Base-by-base conservation (phyloP, 2,888 invertebrate genomes). In the Platycheirus albimanus region DNA sequence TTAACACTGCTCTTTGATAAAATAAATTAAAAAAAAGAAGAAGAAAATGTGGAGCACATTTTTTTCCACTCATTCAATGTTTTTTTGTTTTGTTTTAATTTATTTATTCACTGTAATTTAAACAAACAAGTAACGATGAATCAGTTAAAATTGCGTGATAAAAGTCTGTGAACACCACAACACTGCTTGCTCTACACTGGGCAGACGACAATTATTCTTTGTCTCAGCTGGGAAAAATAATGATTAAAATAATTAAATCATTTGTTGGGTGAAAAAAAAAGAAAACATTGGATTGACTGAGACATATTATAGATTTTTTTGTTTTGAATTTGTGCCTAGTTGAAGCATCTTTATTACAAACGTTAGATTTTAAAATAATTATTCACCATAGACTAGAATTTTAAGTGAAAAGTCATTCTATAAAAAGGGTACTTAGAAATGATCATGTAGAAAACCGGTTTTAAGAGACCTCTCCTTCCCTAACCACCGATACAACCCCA, bases 61-160 rank as follows among this genome's bases (percentile, higher is more conserved):
- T 69, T 70, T 33, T 70, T 24, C 28, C 64, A 11, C 69, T 64
- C 45, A 36, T 11, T 30, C 7, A 1, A 1, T 63, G 41, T 45
- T 38, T 24, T 30, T 30, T 30, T 30, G 17, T 51, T 5, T 11
- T 17, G 38, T 38, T 30, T 63, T 36, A 41, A 66, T 52, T 36
- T 20, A 58, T 30, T 36, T 61, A 28, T 38, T 56, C 38, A 15
- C 28, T 41, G 24, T 38, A 38, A 30, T 61, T 58, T 38, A 38
- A 71, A 41, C 51, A 72, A 63, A 52, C 52, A 74, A 66, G 28
- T 38, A 15, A 2, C 15, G 30, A 54, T 74, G 74, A 74, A 54
- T 74, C 74, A 74, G 33, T 45, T 30, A 52, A 43, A 38, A 71
- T 61, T 61, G 61, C 43, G 51, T 71, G 71, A 71, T 61, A 61